Evolutionary conservation across 37 sponge, comb jelly and placozoan species (phyloP), one percentile per base, ranked within the genome.

Genomic region (Ianthella basta): DNA sequence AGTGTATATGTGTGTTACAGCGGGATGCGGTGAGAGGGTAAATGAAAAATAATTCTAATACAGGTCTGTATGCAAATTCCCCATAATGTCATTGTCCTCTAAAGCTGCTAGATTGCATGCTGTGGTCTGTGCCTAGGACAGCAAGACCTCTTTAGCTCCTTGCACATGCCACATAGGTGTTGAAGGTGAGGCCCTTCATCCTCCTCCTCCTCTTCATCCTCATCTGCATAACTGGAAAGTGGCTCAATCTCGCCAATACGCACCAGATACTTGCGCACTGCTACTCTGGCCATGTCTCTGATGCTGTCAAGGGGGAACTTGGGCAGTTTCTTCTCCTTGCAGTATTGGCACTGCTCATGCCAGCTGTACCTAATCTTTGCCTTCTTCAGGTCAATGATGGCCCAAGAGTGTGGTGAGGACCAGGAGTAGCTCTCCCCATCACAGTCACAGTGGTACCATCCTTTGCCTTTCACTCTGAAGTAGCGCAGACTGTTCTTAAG

Each of bases 341-440:
- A 75, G 14, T 41, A 24, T 25, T 41, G 78, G 37, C 78, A 75
- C 78, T 40, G 15, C 25, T 75, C 78, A 23, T 75, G 37, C 78
- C 78, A 75, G 78, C 78, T 75, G 78, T 75, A 75, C 16, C 78
- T 32, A 12, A 75, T 75, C 78, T 75, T 75, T 3, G 37, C 53
- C 15, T 39, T 23, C 4, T 75, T 53, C 44, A 75, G 21, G 10
- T 75, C 78, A 50, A 75, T 75, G 53, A 75, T 75, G 5, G 50
- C 37, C 78, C 78, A 75, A 21, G 78, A 75, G 25, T 75, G n/a
- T 15, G 78, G 53, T 50, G 78, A 75, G 15, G 78, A 40, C 78
- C 78, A 75, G n/a, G 32, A 36, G 78, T 75, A 44, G 16, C 3
- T 39, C 38, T 75, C 78, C 15, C 78, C 78, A 40, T 19, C 40